Base-by-base conservation (phyloP, 2,888 invertebrate genomes). In the Labia minor region DNA sequence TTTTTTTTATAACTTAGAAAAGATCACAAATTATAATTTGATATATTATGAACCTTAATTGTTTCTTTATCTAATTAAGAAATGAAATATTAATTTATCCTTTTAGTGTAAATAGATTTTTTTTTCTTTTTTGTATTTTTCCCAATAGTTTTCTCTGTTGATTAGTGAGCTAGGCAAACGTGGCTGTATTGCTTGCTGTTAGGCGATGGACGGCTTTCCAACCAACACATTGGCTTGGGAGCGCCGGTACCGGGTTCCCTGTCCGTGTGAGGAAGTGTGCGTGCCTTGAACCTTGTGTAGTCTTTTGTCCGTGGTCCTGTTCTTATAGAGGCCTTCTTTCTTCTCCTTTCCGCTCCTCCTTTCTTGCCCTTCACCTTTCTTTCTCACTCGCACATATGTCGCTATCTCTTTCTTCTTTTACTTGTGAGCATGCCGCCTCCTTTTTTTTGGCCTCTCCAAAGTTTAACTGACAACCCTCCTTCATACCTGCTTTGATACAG, bases 391-490 rank as follows among this genome's bases (percentile, higher is more conserved):
- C n/a, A 10, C n/a, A 49, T 49, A 49, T 11, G 33, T 16, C 49
- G 49, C 49, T 16, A 14, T 16, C 49, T 49, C 49, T 16, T 49
- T 49, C n/a, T 16, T 49, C 16, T 49, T 26, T 26, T 8, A 26
- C 26, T 26, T 26, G 26, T 26, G 26, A 26, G 26, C 26, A 26
- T 26, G 26, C 26, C 26, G 26, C 26, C 26, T 26, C 4, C 26
- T 14, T 49, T 49, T 16, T 49, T 49, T 49, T 16, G 49, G 49
- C 16, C 49, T 49, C 49, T n/a, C 16, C 49, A 49, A 49, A 49
- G 49, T 49, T 49, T 49, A 49, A 49, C 49, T 49, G 49, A 49
- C 49, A 49, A 49, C 16, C 49, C 49, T 49, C 49, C 49, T 49
- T 49, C 49, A 49, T 49, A 49, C 49, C 49, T 49, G 49, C 49